phyloP scores from a whole-genome alignment of 2,888 invertebrate species.

The Cryptosula pallasiana region DNA sequence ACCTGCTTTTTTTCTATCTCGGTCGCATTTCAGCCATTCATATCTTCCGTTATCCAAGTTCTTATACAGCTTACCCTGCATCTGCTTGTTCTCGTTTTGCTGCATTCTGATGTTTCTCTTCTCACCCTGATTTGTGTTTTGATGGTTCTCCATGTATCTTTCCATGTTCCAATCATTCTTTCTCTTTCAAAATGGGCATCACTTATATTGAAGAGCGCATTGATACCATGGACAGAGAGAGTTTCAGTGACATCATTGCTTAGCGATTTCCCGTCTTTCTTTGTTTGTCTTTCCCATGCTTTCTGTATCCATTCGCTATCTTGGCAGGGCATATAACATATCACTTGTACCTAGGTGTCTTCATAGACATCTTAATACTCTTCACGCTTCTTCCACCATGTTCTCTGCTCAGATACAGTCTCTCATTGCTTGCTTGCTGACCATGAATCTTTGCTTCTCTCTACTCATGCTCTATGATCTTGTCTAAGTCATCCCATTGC shows the following conservation, averaged over 20 bases:
- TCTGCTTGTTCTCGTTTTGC: not conserved
- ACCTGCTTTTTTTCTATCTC: not conserved
- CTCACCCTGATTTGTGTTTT: not conserved
- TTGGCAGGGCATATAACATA: not conserved
- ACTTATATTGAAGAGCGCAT: not conserved
- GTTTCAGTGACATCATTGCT: not conserved
- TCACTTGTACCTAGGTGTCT: not conserved
- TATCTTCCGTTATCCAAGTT: not conserved
- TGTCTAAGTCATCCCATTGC: not conserved
- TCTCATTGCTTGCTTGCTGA: not conserved
- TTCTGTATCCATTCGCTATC: not conserved
- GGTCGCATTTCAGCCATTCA: not conserved
- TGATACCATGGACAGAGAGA: not conserved
- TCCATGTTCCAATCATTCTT: not conserved
- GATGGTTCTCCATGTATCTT: not conserved
- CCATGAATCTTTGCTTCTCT: not conserved
- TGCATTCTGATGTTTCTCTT: not conserved
- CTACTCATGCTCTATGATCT: not conserved
- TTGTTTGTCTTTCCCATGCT: not conserved
- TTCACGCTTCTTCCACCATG: not conserved
- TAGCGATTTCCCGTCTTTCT: not conserved
- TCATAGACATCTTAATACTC: not conserved
- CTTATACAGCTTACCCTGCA: not conserved
- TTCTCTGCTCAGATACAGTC: not conserved
- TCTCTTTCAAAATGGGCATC: not conserved